These are phyloP conservation scores for Aldrovandia affinis DNA, from an alignment of 2,797 vertebrate genomes.

Conservation along the genomic window DNA sequence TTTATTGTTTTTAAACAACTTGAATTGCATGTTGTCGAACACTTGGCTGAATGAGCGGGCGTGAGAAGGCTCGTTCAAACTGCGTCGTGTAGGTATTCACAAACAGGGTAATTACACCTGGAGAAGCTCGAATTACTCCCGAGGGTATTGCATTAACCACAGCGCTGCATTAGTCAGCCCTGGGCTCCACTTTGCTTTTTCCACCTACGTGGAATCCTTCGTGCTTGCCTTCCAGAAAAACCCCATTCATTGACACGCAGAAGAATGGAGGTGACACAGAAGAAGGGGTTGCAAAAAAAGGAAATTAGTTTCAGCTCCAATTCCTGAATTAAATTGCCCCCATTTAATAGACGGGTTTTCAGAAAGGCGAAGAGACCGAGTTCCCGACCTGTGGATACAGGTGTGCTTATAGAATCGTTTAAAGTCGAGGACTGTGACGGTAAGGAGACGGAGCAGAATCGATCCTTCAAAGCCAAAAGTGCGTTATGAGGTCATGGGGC, in stretches of 20 bases:
- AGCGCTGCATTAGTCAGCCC: not conserved
- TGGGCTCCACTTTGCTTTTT: not conserved
- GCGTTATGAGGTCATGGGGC: too few relatives aligned
- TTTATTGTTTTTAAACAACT: not conserved
- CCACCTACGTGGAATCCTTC: not conserved
- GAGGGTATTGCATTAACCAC: not conserved
- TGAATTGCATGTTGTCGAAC: not conserved
- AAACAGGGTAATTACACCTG: not conserved
- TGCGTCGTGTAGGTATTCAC: not conserved
- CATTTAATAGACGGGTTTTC: not conserved
- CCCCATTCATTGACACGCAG: not conserved
- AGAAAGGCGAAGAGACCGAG: not conserved
- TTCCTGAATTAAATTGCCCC: not conserved
- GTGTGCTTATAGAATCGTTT: not conserved
- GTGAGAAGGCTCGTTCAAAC: not conserved
- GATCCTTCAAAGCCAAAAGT: not conserved
- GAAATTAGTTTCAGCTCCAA: not conserved
- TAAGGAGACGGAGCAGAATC: not conserved
- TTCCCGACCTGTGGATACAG: not conserved
- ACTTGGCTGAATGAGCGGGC: not conserved
- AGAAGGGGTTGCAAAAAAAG: not conserved
- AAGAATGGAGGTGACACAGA: not conserved
- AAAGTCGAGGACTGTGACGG: not conserved
- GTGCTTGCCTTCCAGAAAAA: not conserved
- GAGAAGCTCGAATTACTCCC: not conserved